Conservation (phyloP, 2,888 invertebrate species). For the Papilio protenor region DNA sequence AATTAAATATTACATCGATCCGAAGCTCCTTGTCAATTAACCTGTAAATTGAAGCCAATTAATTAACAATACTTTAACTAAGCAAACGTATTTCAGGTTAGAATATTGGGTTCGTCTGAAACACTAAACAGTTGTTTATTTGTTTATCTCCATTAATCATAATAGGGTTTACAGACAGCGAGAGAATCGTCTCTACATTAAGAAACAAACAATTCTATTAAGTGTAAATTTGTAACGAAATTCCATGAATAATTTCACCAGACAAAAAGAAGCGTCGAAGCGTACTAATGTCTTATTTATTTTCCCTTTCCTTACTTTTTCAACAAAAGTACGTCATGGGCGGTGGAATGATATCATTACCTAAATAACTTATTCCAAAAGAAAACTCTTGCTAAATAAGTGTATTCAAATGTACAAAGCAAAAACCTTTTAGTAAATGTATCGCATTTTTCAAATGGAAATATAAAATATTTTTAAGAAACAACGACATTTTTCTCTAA, state of each 20-base stretch:
- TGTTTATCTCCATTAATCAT: neutral
- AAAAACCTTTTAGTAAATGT: constrained; percentile 26
- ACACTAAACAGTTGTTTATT: neutral
- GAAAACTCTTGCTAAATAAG: constrained; percentile 23
- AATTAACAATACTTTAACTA: neutral
- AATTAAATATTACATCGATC: neutral
- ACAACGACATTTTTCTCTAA: neutral
- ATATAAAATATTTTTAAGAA: neutral
- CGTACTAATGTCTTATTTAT: constrained; percentile 35
- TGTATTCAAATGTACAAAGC: constrained; percentile 19
- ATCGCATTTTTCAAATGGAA: constrained; percentile 3
- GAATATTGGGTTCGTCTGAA: neutral
- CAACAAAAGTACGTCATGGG: constrained; percentile 16
- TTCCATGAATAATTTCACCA: constrained; percentile 22
- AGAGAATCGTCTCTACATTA: neutral
- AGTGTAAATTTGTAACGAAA: constrained; percentile 21
- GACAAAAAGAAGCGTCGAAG: constrained; percentile 28
- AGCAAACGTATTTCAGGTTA: neutral
- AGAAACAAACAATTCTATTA: constrained; percentile 11
- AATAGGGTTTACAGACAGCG: neutral
- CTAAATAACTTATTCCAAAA: constrained; percentile 27
- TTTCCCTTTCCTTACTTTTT: constrained; percentile 27
- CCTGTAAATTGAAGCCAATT: neutral
- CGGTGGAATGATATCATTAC: constrained; percentile 32
- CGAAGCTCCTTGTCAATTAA: neutral